phyloP scores from a whole-genome alignment of 2,888 invertebrate species.

The Nomada ferruginata region DNA sequence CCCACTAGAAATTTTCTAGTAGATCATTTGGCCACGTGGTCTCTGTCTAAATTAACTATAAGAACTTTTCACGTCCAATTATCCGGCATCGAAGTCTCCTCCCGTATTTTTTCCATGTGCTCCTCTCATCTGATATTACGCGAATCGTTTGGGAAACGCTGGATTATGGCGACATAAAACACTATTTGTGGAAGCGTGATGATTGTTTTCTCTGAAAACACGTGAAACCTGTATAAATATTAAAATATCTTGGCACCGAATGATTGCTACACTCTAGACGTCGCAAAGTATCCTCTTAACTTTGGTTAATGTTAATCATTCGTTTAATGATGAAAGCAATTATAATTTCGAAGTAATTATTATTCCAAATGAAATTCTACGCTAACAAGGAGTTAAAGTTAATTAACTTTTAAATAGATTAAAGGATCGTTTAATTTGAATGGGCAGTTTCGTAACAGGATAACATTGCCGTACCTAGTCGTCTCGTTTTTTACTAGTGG shows the following conservation, averaged over 20 bases:
- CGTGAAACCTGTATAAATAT: conserved; percentile 27
- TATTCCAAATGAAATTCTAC: too few species aligned
- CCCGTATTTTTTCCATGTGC: neutral
- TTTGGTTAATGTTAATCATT: neutral
- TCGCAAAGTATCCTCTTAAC: neutral
- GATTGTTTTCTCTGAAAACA: conserved; percentile 45
- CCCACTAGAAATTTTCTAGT: conserved; percentile 35
- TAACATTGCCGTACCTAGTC: too few species aligned
- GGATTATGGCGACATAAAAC: conserved; percentile 8
- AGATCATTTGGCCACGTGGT: conserved; percentile 54
- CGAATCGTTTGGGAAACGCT: neutral
- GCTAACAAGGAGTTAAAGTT: too few species aligned
- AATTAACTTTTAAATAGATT: too few species aligned
- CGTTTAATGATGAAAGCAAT: too few species aligned
- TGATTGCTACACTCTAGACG: neutral
- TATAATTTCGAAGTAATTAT: too few species aligned
- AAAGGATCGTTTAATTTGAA: too few species aligned
- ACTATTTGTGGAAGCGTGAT: conserved; percentile 14
- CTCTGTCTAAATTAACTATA: conserved; percentile 42
- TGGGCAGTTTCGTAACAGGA: too few species aligned
- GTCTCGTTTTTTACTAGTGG: too few species aligned
- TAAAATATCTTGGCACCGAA: conserved; percentile 8
- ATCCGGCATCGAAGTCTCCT: neutral
- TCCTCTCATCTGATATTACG: neutral
- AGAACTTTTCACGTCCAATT: conserved; percentile 31